Evolutionary conservation across 2,113 vertebrate species (phyloP).

Genomic region (Mugil cephalus): DNA sequence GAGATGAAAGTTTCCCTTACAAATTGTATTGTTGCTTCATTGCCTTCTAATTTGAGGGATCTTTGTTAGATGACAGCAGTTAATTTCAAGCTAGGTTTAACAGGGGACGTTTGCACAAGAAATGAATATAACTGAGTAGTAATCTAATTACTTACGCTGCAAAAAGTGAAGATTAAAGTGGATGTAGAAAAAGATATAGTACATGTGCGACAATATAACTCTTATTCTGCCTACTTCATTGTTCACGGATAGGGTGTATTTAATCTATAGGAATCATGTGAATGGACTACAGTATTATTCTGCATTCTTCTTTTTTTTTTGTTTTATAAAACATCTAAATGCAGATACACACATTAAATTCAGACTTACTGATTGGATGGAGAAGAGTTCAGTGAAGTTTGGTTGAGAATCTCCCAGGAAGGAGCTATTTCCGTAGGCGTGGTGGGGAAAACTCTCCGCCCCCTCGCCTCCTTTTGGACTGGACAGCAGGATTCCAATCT

Average conservation of each 20-base stretch:
- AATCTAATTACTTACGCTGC: conserved; percentile 15
- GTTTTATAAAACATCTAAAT: too few species aligned
- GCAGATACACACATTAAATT: not conserved
- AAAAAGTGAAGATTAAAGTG: not conserved
- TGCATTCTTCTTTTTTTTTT: too few species aligned
- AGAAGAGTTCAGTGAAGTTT: conserved; percentile 96
- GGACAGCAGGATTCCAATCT: conserved; percentile 89
- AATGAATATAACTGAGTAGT: not conserved
- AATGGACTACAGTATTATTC: not conserved
- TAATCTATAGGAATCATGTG: not conserved
- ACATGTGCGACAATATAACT: not conserved
- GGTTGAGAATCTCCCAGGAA: conserved; percentile 93
- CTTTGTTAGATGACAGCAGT: conserved; percentile 30
- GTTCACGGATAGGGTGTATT: not conserved
- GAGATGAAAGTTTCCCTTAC: conserved; percentile 11
- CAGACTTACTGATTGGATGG: conserved; percentile 87
- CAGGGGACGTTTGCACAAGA: not conserved
- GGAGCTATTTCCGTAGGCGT: conserved; percentile 92
- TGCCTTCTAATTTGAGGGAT: conserved; percentile 23
- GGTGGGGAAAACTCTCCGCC: conserved; percentile 89
- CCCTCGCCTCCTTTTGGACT: conserved; percentile 83
- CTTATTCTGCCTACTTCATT: not conserved
- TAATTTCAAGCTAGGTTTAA: conserved; percentile 53
- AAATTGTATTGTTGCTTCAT: conserved; percentile 12
- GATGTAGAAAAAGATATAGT: not conserved